Conservation (phyloP, 2,113 vertebrate genomes). For the Gasterosteus aculeatus region DNA sequence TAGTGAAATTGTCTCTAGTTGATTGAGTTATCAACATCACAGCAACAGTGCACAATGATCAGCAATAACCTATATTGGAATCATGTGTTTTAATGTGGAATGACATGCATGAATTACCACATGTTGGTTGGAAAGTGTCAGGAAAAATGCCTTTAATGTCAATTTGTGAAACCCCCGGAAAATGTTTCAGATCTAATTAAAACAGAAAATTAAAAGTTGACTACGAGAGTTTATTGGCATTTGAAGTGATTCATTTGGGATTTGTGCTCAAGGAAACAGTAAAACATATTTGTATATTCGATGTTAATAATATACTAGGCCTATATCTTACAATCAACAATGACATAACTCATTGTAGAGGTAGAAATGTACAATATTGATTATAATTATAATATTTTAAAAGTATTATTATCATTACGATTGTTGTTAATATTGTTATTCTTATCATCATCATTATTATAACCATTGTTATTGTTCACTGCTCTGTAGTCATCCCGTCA, state of each 20-base stretch:
- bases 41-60: background rate
- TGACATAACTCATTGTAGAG: background rate
- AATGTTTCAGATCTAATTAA: background rate
- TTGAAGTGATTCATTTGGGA: background rate
- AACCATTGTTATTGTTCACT: background rate
- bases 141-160: slow-evolving; percentile 7
- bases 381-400: background rate
- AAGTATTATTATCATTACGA: background rate
- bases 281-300: background rate
- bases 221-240: background rate
- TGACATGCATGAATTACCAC: background rate
- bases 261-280: background rate
- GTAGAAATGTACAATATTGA: background rate
- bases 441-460: too few species aligned
- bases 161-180: background rate
- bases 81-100: background rate
- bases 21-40: background rate
- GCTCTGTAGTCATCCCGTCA: background rate
- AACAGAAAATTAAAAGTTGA: background rate
- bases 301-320: background rate
- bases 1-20: background rate
- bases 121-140: background rate
- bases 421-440: background rate
- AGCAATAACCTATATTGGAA: background rate
- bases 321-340: background rate